phyloP scores from a whole-genome alignment of 2,888 invertebrate species.

The Helicoverpa assulta region DNA sequence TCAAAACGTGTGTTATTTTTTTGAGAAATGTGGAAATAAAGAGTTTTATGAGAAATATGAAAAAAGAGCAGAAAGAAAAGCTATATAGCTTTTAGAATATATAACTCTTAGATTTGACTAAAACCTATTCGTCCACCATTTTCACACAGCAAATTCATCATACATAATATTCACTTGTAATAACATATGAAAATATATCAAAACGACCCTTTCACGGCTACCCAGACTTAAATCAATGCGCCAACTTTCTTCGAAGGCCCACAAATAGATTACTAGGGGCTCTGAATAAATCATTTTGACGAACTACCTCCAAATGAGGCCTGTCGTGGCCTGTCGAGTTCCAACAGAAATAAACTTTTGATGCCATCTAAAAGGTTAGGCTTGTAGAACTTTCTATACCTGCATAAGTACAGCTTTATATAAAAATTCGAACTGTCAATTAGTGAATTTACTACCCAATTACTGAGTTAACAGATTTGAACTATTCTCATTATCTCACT shows the following conservation, averaged over 20 bases:
- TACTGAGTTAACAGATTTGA: background rate
- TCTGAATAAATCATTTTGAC: constrained; percentile 65
- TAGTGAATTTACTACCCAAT: background rate
- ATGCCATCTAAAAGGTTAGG: constrained; percentile 17
- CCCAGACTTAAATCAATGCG: constrained; percentile 44
- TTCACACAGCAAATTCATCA: too few relatives aligned
- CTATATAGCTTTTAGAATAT: too few relatives aligned
- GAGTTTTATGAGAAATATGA: too few relatives aligned
- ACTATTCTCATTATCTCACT: background rate
- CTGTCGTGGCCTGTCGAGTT: constrained; percentile 17
- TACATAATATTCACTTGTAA: too few relatives aligned
- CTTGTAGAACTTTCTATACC: background rate
- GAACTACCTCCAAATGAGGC: constrained; percentile 38
- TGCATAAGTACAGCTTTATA: background rate
- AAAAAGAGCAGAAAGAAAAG: too few relatives aligned
- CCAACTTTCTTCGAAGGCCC: constrained; percentile 42
- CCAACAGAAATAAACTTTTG: constrained; percentile 26
- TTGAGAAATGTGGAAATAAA: too few relatives aligned
- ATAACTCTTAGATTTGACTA: too few relatives aligned
- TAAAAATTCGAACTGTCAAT: background rate
- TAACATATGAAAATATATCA: background rate
- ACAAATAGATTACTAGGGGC: constrained; percentile 55
- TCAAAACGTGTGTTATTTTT: too few relatives aligned
- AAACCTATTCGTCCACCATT: too few relatives aligned
- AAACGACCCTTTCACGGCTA: constrained; percentile 25